Percentiles rank a stretch among this genome's conserved stretches.
Evolutionary conservation across 2,888 invertebrate genomes (phyloP).

Genomic region (Eristalis arbustorum): DNA sequence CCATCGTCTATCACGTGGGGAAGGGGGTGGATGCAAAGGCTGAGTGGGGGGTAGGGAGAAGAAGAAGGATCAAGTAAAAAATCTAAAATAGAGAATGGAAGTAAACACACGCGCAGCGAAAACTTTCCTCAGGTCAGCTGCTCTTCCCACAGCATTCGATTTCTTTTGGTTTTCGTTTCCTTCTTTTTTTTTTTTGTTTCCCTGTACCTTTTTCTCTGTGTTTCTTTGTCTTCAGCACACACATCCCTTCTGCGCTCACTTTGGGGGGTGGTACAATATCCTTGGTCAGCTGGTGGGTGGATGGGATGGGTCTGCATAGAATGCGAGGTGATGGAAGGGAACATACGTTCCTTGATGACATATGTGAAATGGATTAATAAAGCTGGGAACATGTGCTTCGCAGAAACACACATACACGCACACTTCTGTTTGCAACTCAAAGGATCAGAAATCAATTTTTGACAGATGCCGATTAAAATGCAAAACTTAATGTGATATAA

Average conservation of each 20-base stretch:
- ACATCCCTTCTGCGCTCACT: conserved; percentile 47
- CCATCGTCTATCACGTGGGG: neutral
- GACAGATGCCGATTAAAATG: conserved; percentile 62
- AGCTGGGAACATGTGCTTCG: conserved; percentile 53
- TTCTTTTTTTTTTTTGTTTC: conserved; percentile 3
- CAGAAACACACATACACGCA: neutral
- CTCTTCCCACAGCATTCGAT: conserved; percentile 16
- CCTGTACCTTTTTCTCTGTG: neutral
- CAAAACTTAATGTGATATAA: conserved; percentile 54
- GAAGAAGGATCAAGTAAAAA: conserved; percentile 25
- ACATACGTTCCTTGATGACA: conserved; percentile 35
- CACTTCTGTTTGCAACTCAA: conserved; percentile 43
- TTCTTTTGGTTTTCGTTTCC: neutral
- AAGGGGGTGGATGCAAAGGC: neutral
- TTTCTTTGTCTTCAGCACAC: conserved; percentile 33
- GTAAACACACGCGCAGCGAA: conserved; percentile 60
- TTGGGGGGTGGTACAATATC: conserved; percentile 34
- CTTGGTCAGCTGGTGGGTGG: conserved; percentile 31
- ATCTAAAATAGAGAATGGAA: conserved; percentile 59
- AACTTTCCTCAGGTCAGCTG: conserved; percentile 62
- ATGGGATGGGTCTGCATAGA: conserved; percentile 10
- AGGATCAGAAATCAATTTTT: conserved; percentile 52
- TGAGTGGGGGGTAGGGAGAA: neutral
- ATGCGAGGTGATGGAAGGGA: neutral
- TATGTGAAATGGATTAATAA: conserved; percentile 67